Evolutionary conservation across 2,888 invertebrate genomes (phyloP).

Genomic region (Rapana venosa): DNA sequence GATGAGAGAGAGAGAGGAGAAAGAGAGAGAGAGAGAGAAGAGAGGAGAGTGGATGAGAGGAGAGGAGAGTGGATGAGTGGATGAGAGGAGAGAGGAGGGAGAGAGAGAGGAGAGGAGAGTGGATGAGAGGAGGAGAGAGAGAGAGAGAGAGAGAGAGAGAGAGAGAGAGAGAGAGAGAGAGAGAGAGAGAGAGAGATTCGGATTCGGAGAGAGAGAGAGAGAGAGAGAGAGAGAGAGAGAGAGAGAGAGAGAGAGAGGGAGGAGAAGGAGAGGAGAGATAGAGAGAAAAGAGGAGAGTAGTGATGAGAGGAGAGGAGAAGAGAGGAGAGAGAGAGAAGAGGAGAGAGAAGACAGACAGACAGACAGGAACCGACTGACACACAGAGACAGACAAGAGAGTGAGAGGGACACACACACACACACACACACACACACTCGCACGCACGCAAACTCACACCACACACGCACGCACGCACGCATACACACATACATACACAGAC

Average conservation of each 20-base stretch:
- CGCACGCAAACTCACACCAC: neutral
- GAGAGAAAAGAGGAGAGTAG: neutral
- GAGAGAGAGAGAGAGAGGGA: neutral
- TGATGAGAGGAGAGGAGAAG: neutral
- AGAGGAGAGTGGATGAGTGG: too few relatives aligned
- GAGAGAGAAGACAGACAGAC: neutral
- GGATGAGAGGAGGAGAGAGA: neutral
- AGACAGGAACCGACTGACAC: neutral
- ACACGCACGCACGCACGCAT: slow-evolving; percentile 13
- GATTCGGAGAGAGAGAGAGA: neutral
- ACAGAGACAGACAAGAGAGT: neutral
- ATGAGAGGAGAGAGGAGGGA: too few relatives aligned
- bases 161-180: neutral
- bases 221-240: neutral
- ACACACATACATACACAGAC: neutral
- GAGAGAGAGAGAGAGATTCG: neutral
- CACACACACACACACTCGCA: slow-evolving; percentile 8
- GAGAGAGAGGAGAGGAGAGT: too few relatives aligned
- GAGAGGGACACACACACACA: neutral
- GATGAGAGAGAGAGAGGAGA: too few relatives aligned
- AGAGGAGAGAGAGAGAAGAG: neutral
- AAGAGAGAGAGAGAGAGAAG: too few relatives aligned
- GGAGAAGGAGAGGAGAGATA: neutral
- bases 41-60: too few relatives aligned
- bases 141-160: neutral